These are phyloP conservation scores for Armadillidium nasatum DNA, from an alignment of 1,140 invertebrate genomes.

Conservation along the genomic window DNA sequence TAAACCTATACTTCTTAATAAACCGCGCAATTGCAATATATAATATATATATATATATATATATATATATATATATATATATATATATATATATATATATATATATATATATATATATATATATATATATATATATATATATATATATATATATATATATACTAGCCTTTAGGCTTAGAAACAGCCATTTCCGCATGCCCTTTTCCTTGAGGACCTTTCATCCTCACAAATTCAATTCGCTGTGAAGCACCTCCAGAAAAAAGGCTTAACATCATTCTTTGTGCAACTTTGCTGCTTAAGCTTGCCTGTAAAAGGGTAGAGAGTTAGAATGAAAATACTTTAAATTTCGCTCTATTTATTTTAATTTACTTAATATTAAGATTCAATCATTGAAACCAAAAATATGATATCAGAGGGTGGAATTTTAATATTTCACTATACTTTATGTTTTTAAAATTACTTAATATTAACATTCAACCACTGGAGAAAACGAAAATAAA, in stretches of 20 bases:
- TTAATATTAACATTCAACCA: too few species aligned
- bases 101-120: neutral
- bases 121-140: neutral
- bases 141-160: too few species aligned
- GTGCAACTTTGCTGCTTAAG: conserved; percentile 87
- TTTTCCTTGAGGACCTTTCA: conserved; percentile 94
- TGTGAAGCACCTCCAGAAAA: conserved; percentile 72
- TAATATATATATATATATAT: neutral
- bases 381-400: too few species aligned
- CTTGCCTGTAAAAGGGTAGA: conserved; percentile 66
- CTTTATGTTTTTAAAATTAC: too few species aligned
- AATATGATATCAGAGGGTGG: too few species aligned
- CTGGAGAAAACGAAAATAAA: too few species aligned
- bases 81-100: neutral
- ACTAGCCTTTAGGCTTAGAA: conserved; percentile 81
- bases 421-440: too few species aligned
- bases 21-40: too few species aligned
- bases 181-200: conserved; percentile 98
- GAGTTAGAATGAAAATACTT: neutral
- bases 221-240: conserved; percentile 92
- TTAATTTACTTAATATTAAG: too few species aligned
- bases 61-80: neutral
- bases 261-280: conserved; percentile 90
- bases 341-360: too few species aligned
- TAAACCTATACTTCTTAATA: too few species aligned